A percentile compares a stretch with the other conserved stretches of the same genome.
phyloP scores from a whole-genome alignment of 2,113 vertebrate species.

The Cryptomyrus ogoouensis region DNA sequence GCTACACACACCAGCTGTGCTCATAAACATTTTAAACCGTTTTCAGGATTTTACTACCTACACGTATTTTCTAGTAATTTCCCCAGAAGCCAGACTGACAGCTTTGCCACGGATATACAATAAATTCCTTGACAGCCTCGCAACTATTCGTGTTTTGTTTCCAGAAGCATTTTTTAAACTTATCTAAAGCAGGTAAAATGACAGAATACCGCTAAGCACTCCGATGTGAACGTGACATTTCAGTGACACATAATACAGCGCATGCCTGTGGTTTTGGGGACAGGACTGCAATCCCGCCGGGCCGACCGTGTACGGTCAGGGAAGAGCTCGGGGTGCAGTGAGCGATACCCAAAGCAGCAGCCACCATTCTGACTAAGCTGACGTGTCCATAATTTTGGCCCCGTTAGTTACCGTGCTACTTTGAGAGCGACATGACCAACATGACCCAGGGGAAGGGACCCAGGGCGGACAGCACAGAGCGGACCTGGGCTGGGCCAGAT shows the following conservation, averaged over 20 bases:
- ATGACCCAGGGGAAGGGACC: neutral
- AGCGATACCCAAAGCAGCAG: neutral
- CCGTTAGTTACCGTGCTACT: neutral
- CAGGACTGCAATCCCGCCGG: neutral
- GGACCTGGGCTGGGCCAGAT: neutral
- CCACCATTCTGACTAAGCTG: neutral
- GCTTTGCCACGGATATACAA: neutral
- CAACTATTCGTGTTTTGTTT: neutral
- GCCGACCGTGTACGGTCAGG: neutral
- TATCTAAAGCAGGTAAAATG: neutral
- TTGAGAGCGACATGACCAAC: neutral
- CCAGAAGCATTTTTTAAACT: neutral
- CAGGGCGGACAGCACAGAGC: neutral
- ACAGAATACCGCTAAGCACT: neutral
- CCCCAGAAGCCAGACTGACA: neutral
- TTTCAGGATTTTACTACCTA: neutral
- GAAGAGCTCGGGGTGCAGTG: neutral
- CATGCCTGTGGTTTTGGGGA: neutral
- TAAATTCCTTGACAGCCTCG: neutral
- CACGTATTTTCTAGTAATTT: neutral
- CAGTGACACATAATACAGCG: neutral
- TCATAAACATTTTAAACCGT: neutral
- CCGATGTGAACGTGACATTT: neutral
- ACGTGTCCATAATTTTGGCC: neutral
- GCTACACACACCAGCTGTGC: neutral